Percentiles rank a stretch among this genome's conserved stretches.
phyloP scores from a whole-genome alignment of 2,888 invertebrate genomes.

The Caenorhabditis angaria region DNA sequence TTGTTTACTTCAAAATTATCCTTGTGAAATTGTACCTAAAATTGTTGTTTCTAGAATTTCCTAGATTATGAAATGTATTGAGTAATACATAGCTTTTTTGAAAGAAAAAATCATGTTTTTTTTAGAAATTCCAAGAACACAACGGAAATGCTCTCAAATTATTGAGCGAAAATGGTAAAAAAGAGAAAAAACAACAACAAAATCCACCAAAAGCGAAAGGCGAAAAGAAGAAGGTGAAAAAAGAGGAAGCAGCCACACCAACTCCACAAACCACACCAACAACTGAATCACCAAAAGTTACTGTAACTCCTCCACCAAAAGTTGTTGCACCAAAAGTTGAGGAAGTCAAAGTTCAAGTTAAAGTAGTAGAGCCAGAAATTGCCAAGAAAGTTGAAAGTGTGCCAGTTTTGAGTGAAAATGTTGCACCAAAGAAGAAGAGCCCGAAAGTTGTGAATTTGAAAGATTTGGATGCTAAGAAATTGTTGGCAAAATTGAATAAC shows the following conservation, averaged over 20 bases:
- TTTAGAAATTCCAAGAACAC: slow-evolving; percentile 13
- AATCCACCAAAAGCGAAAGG: neutral
- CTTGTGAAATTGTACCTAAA: too few relatives aligned
- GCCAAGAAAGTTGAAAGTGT: neutral
- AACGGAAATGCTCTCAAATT: slow-evolving; percentile 11
- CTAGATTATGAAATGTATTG: too few relatives aligned
- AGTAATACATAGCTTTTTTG: too few relatives aligned
- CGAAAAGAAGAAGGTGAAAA: slow-evolving; percentile 5
- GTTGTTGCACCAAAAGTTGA: neutral
- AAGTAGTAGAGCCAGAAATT: neutral
- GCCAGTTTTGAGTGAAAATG: neutral
- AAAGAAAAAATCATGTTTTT: neutral
- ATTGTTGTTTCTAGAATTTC: too few relatives aligned
- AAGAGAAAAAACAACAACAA: slow-evolving; percentile 10
- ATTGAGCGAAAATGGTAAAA: slow-evolving; percentile 18
- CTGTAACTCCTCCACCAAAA: neutral
- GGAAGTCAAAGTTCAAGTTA: neutral
- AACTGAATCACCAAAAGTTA: neutral
- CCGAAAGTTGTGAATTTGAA: slow-evolving; percentile 10
- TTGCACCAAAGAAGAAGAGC: slow-evolving; percentile 18
- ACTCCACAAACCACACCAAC: neutral
- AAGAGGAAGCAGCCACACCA: slow-evolving; percentile 6
- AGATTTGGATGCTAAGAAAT: slow-evolving; percentile 27
- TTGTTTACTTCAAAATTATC: too few relatives aligned
- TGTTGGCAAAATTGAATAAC: slow-evolving; percentile 10